Evolutionary conservation across 2,113 vertebrate genomes (phyloP).

Genomic region (Mesoclemmys tuberculata): DNA sequence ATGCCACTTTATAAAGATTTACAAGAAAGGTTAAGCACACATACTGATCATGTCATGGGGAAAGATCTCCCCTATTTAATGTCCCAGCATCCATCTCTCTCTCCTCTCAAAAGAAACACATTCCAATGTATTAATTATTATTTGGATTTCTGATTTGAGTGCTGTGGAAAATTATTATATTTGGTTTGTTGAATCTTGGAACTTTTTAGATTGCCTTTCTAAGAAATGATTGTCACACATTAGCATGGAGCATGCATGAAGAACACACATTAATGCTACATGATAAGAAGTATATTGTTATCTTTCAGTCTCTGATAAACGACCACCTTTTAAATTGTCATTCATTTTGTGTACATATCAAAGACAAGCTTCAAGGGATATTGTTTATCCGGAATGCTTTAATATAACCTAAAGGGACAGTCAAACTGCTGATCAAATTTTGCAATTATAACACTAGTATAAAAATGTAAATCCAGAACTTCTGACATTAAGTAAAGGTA

Average conservation of each 20-base stretch:
- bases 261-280: conserved; percentile 37
- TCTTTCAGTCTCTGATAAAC: conserved; percentile 62
- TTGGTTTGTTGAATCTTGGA: conserved; percentile 10
- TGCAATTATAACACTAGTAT: conserved; percentile 30
- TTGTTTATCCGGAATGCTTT: conserved; percentile 48
- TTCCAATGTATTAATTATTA: conserved; percentile 1
- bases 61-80: not conserved
- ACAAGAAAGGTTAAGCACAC: not conserved
- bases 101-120: not conserved
- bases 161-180: not conserved
- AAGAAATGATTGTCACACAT: conserved; percentile 28
- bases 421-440: conserved; percentile 65
- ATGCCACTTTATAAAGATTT: not conserved
- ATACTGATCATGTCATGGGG: not conserved
- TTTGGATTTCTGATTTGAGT: conserved; percentile 12
- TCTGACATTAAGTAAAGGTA: not conserved
- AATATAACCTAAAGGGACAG: conserved; percentile 61
- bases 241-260: conserved; percentile 24
- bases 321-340: conserved; percentile 24
- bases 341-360: conserved; percentile 46
- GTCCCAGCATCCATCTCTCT: not conserved
- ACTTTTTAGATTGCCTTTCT: conserved; percentile 47
- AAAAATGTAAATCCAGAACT: conserved; percentile 58
- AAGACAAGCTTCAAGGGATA: conserved; percentile 50
- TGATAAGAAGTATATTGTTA: conserved; percentile 41